phyloP scores from a whole-genome alignment of 2,888 invertebrate species.

The Polylopha cassiicola region DNA sequence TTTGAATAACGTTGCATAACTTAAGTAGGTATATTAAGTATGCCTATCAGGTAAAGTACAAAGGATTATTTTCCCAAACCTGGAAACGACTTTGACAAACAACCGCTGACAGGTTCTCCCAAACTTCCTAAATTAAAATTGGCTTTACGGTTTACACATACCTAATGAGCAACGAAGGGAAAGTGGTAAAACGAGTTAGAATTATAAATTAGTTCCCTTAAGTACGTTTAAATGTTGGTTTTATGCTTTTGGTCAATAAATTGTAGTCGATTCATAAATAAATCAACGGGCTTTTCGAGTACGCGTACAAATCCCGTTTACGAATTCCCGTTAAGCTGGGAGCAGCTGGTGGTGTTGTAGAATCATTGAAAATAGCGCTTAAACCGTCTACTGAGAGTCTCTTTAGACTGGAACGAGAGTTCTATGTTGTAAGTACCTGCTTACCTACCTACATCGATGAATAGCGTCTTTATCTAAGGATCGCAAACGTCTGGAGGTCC shows the following conservation, averaged over 20 bases:
- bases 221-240: slow-evolving; percentile 5
- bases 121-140: slow-evolving; percentile 15
- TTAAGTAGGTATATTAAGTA: no score
- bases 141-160: no score
- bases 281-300: slow-evolving; percentile 5
- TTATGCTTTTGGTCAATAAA: slow-evolving; percentile 1
- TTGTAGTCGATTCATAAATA: slow-evolving; percentile 7
- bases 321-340: slow-evolving; percentile 1
- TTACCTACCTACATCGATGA: no score
- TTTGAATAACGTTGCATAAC: no score
- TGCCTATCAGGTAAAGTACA: no score
- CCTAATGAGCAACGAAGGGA: slow-evolving; percentile 6
- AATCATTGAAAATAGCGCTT: neutral
- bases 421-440: no score
- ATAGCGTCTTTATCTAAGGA: no score
- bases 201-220: slow-evolving; percentile 12
- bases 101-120: neutral
- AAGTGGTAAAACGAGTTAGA: slow-evolving; percentile 7
- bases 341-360: slow-evolving; percentile 14
- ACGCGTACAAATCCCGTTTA: neutral
- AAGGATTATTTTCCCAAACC: no score
- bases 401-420: no score
- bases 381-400: neutral
- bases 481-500: no score
- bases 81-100: no score